phyloP scores from a whole-genome alignment of 2,888 invertebrate genomes.

The Noctua fimbriata region DNA sequence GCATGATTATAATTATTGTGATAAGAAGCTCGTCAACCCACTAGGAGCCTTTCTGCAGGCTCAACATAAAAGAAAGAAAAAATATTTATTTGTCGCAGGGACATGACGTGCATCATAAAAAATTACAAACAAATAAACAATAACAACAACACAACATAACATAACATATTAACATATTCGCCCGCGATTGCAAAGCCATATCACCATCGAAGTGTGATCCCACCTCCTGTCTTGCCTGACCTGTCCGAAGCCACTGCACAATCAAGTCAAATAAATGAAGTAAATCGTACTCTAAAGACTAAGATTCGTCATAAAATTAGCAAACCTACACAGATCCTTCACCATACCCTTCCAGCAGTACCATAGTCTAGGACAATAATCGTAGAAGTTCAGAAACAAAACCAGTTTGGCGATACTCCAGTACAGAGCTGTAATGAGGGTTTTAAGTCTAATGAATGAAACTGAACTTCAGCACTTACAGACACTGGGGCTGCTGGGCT shows the following conservation, averaged over 20 bases:
- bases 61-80: no score
- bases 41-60: background rate
- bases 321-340: background rate
- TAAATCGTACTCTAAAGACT: background rate
- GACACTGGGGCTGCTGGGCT: constrained; percentile 64
- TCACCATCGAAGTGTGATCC: background rate
- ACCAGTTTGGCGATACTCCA: constrained; percentile 76
- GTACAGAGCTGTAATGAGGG: constrained; percentile 71
- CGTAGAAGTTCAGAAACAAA: constrained; percentile 70
- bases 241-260: background rate
- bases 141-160: no score
- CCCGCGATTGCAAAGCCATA: background rate
- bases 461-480: constrained; percentile 68
- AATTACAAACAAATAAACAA: no score
- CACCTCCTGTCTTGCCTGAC: background rate
- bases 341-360: constrained; percentile 43
- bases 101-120: no score
- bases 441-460: constrained; percentile 75
- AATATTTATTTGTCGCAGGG: no score
- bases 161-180: no score
- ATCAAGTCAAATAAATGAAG: background rate
- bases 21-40: background rate
- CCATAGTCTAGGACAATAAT: constrained; percentile 66
- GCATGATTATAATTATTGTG: background rate
- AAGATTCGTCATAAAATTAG: background rate